Conservation (phyloP, 2,113 vertebrate species). For the Aegotheles bennettii region DNA sequence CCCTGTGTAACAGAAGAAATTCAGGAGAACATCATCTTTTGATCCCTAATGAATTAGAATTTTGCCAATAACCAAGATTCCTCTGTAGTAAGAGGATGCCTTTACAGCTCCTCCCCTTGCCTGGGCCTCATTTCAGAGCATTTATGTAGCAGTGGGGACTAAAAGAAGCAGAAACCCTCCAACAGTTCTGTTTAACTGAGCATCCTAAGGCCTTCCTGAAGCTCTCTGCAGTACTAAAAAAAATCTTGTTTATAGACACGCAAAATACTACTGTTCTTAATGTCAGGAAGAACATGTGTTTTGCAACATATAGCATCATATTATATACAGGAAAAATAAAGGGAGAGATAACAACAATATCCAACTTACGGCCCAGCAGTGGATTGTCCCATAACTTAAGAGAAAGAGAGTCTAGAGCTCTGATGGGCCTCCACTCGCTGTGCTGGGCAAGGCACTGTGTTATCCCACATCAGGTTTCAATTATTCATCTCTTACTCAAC, state of each 20-base stretch:
- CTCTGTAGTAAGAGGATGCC: not conserved
- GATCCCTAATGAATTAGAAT: not conserved
- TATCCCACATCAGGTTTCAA: constrained; percentile 28
- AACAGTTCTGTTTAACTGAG: not conserved
- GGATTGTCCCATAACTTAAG: not conserved
- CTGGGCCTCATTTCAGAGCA: not conserved
- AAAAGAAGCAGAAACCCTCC: not conserved
- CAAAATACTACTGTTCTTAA: not conserved
- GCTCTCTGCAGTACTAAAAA: not conserved
- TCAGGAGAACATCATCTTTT: not conserved
- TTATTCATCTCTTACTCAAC: constrained; percentile 35
- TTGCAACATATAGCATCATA: not conserved
- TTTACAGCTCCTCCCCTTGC: not conserved
- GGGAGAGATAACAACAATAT: not conserved
- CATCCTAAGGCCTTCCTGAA: not conserved
- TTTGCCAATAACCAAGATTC: not conserved
- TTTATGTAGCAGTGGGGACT: not conserved
- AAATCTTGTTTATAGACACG: not conserved
- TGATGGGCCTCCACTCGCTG: not conserved
- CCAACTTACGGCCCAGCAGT: rapidly evolving
- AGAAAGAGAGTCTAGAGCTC: not conserved
- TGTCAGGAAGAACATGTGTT: rapidly evolving
- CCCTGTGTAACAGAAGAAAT: not conserved
- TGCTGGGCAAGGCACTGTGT: too few relatives aligned
- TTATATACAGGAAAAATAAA: not conserved